These are phyloP conservation scores for Poeciliopsis prolifica DNA, from an alignment of 2,113 vertebrate genomes.

Conservation along the genomic window DNA sequence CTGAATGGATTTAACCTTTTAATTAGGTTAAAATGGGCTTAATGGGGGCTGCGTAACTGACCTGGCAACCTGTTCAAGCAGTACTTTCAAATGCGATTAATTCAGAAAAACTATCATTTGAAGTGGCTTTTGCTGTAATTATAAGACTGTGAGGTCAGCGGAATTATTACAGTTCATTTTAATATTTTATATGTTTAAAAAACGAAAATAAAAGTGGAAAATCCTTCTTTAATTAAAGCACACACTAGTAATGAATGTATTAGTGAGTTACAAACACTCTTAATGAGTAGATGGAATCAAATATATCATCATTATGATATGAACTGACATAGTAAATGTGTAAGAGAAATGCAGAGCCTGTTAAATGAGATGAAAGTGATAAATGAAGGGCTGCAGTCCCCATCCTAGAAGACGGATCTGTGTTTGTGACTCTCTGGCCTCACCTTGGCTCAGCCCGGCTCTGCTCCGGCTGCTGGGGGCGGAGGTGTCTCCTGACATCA, in stretches of 20 bases:
- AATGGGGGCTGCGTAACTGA: conserved; percentile 36
- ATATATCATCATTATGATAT: neutral
- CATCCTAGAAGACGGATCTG: neutral
- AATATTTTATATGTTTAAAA: neutral
- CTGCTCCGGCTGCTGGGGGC: conserved; percentile 8
- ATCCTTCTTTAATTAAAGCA: neutral
- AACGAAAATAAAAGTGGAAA: neutral
- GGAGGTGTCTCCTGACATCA: conserved; percentile 28
- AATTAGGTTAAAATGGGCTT: conserved; percentile 6
- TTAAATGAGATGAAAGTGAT: conserved; percentile 9
- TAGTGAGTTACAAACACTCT: neutral
- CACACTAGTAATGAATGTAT: neutral
- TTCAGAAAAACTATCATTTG: too few species aligned
- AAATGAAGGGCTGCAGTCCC: conserved; percentile 14
- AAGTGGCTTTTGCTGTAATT: too few species aligned
- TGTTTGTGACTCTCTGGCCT: neutral
- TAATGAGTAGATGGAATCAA: neutral
- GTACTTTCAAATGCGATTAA: too few species aligned
- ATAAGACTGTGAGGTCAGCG: too few species aligned
- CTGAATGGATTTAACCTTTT: neutral
- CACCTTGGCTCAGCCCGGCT: conserved; percentile 8
- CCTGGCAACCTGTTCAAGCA: conserved; percentile 8
- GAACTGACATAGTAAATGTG: neutral
- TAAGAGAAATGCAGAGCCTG: neutral
- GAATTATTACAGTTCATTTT: neutral